These are phyloP conservation scores for Pyrocephalus nanus DNA, from an alignment of 2,797 vertebrate genomes.

Conservation along the genomic window DNA sequence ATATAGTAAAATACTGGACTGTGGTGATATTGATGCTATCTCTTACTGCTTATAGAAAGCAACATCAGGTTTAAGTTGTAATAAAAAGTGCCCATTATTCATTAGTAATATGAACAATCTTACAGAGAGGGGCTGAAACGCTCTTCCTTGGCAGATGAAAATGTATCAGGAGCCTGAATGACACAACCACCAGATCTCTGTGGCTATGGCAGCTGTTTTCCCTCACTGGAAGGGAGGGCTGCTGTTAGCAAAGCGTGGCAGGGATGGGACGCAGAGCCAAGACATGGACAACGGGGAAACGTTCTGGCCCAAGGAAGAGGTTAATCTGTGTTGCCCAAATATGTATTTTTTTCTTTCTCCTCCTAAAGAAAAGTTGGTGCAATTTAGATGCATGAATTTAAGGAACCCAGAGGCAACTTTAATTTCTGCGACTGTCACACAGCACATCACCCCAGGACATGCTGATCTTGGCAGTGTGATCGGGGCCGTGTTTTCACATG, in stretches of 20 bases:
- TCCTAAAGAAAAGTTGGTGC: constrained; percentile 31
- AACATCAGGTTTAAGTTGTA: not conserved
- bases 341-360: constrained; percentile 1
- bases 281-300: not conserved
- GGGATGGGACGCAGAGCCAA: not conserved
- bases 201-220: not conserved
- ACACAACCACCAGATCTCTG: not conserved
- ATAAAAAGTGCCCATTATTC: constrained; percentile 32
- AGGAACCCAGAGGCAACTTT: constrained; percentile 38
- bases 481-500: not conserved
- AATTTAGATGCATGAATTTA: constrained; percentile 33
- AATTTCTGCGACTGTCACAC: constrained; percentile 31
- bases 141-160: not conserved
- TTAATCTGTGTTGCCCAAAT: not conserved
- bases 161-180: not conserved
- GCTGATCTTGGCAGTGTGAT: not conserved
- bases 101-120: not conserved
- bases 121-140: not conserved
- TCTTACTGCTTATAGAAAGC: constrained; percentile 13
- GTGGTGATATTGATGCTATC: constrained; percentile 42
- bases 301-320: not conserved
- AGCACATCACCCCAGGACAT: not conserved
- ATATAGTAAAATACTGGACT: constrained; percentile 47
- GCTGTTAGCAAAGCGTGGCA: not conserved
- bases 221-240: not conserved